Percentiles rank a stretch among this genome's conserved stretches.
Evolutionary conservation across 2,113 vertebrate genomes (phyloP).

Genomic region (Amazona guildingii): DNA sequence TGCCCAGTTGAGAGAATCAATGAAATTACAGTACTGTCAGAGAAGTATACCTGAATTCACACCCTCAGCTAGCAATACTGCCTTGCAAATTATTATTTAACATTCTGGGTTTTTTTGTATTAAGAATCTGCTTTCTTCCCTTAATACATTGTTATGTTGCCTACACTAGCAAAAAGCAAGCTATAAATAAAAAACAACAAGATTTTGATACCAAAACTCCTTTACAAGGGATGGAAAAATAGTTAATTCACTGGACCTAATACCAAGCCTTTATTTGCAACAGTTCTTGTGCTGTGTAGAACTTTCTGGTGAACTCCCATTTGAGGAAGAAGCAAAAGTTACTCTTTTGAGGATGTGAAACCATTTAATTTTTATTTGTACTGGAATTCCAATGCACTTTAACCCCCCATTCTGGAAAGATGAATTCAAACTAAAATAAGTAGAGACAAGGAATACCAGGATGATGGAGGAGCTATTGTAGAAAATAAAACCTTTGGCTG

Average conservation of each 20-base stretch:
- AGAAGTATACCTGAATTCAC: not conserved
- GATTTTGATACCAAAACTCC: not conserved
- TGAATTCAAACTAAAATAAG: conserved; percentile 32
- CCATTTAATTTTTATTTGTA: not conserved
- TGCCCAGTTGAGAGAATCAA: conserved; percentile 17
- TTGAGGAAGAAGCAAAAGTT: not conserved
- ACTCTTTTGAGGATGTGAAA: not conserved
- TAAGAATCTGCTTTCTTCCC: not conserved
- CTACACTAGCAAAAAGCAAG: not conserved
- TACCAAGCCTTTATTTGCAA: not conserved
- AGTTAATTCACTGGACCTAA: not conserved
- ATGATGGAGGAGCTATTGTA: conserved; percentile 18
- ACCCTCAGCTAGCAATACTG: not conserved
- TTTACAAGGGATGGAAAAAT: not conserved
- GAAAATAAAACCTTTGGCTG: conserved; percentile 3
- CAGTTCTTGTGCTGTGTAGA: not conserved
- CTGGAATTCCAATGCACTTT: not conserved
- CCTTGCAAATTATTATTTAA: conserved; percentile 5
- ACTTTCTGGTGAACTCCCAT: not conserved
- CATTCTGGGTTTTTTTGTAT: not conserved
- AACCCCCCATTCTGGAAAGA: not conserved
- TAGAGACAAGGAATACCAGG: not conserved
- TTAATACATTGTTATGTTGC: not conserved
- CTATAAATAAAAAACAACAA: not conserved
- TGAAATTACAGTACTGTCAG: not conserved